Evolutionary conservation across 2,113 vertebrate genomes (phyloP).

Genomic region (Tachuris rubrigastra): DNA sequence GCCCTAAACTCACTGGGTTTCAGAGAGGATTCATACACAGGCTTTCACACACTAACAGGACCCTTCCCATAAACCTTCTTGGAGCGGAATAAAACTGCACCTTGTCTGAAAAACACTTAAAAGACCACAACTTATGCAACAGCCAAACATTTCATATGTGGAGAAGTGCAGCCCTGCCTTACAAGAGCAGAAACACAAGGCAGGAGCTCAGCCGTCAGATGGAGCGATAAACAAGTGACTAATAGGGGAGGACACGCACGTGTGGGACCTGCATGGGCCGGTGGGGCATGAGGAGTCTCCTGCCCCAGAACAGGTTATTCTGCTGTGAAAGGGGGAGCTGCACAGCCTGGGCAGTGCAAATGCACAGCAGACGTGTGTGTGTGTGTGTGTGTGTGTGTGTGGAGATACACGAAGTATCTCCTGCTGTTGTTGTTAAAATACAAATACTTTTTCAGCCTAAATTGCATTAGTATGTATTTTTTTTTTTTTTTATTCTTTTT

Average conservation of each 20-base stretch:
- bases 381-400: too few species aligned
- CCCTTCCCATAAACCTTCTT: rapidly evolving
- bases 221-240: rapidly evolving
- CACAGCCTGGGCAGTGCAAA: background rate
- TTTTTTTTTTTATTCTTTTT: too few species aligned
- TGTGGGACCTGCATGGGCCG: background rate
- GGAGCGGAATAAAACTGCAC: background rate
- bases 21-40: background rate
- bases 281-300: background rate
- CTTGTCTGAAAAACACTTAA: background rate
- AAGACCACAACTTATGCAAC: rapidly evolving
- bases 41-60: background rate
- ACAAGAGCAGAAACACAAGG: background rate
- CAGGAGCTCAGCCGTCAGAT: rapidly evolving
- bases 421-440: background rate
- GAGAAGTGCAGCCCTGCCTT: background rate
- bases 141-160: rapidly evolving
- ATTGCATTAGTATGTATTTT: background rate
- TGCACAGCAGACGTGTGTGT: background rate
- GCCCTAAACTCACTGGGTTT: background rate
- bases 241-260: rapidly evolving
- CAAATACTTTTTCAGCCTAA: background rate
- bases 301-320: rapidly evolving
- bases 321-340: background rate
- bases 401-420: background rate